These are phyloP conservation scores for Alexandromys fortis DNA, from an alignment of 2,113 vertebrate species.

Conservation along the genomic window DNA sequence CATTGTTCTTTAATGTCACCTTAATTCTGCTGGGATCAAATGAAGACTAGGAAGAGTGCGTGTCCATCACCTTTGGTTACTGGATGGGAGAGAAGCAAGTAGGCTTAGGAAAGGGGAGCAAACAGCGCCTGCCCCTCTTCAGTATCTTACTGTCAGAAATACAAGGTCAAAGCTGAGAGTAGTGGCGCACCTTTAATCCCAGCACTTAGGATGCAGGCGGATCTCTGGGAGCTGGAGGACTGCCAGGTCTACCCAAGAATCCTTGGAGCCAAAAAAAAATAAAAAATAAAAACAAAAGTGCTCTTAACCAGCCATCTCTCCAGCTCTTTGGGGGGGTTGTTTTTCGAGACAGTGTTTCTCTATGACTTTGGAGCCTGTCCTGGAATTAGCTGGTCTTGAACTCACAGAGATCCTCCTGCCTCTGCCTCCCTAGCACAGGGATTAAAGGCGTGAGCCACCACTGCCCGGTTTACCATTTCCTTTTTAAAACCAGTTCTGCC, in stretches of 20 bases:
- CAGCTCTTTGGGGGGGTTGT: not conserved
- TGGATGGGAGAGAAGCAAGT: not conserved
- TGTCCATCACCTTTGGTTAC: not conserved
- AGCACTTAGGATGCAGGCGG: not conserved
- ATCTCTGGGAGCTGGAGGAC: not conserved
- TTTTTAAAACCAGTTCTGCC: slow-evolving; percentile 36
- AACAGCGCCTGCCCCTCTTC: not conserved
- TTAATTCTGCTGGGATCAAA: not conserved
- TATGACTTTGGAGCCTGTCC: too few relatives aligned
- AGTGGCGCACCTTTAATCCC: not conserved
- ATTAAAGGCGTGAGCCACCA: too few relatives aligned
- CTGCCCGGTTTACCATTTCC: not conserved
- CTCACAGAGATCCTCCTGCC: not conserved
- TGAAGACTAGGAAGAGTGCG: not conserved
- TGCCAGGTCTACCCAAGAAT: not conserved
- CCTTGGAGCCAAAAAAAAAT: too few relatives aligned
- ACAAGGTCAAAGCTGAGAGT: not conserved
- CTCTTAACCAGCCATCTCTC: not conserved
- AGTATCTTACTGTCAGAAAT: slow-evolving; percentile 40
- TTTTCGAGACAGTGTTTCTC: too few relatives aligned
- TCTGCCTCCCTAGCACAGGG: not conserved
- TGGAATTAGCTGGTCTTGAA: not conserved
- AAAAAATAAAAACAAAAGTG: too few relatives aligned
- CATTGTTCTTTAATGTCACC: not conserved
- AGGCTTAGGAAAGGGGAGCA: not conserved